Conservation (phyloP, 2,797 vertebrate genomes). For the Oreonectes daqikongensis region DNA sequence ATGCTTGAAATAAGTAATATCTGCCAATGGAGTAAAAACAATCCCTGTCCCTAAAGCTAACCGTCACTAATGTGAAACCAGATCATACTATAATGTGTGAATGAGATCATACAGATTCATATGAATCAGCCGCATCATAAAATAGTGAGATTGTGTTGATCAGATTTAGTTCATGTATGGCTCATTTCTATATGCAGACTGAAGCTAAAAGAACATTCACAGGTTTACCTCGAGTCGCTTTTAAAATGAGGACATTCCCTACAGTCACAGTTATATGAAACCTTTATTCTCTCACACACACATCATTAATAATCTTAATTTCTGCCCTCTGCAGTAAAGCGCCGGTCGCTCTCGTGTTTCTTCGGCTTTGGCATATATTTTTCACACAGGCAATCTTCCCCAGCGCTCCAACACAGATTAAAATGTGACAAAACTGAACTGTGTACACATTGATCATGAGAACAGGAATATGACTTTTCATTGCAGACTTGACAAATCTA, state of each 20-base stretch:
- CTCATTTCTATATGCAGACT: no score
- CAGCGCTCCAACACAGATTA: constrained; percentile 48
- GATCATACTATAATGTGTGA: no score
- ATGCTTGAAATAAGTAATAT: no score
- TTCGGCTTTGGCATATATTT: background rate
- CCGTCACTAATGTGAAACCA: no score
- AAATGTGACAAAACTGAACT: constrained; percentile 55
- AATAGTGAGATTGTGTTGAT: background rate
- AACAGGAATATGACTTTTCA: constrained; percentile 23
- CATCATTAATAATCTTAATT: background rate
- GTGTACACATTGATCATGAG: constrained; percentile 51
- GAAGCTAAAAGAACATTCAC: background rate
- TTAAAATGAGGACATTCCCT: background rate
- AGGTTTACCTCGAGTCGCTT: background rate
- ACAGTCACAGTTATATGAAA: background rate
- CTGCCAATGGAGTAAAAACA: no score
- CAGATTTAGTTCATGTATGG: background rate
- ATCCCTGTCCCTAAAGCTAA: no score
- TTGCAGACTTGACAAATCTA: no score
- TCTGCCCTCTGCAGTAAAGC: background rate
- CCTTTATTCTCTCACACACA: background rate
- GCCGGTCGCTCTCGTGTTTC: background rate
- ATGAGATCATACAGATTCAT: no score
- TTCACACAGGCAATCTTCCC: constrained; percentile 26
- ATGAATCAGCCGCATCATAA: no score